Evolutionary conservation across 2,113 vertebrate genomes (phyloP), one percentile per base, ranked within the genome.

Genomic region (Rhizomys pruinosus): DNA sequence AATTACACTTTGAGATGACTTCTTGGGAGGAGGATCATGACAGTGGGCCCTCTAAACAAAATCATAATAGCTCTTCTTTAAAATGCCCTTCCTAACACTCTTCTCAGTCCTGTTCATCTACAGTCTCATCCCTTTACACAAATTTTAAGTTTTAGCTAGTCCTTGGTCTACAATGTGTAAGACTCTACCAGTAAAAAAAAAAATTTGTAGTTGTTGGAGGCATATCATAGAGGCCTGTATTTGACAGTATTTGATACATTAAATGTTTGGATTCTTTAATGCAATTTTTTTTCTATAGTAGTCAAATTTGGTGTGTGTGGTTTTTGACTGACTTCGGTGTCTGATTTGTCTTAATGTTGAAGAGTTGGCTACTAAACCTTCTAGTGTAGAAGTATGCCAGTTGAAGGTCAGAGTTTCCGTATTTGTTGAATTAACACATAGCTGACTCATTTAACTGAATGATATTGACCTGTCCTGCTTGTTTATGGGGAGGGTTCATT

Each of bases 101-200:
- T 91, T 74, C 32, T 82, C 72, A 71, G 61, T 3, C 61, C 42
- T 29, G 32, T 80, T 92, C 19, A 27, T 79, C 42, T 52, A 32
- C 23, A 90, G 0, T 89, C 52, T 95, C 19, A 39, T 34, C 8
- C 25, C 17, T 74, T 63, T 74, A n/a, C 3, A 79, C 37, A 94
- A 87, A 77, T 57, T 94, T 61, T 86, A 63, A 37, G 23, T 80
- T 92, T 94, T 85, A 66, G 63, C 66, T 85, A 90, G 63, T 79
- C 73, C 17, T 63, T 73, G 34, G 66, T 84, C 61, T 91, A 47
- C 63, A n/a, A 69, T 80, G 47, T 79, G 17, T 34, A 90, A 52
- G 82, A 2, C 19, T 8, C 44, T 68, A 25, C 34, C 47, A 66
- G 80, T 52, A 73, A 57, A 82, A 59, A 69, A 59, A 89, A 68